Percentiles rank a stretch among this genome's conserved stretches.
These are phyloP conservation scores for Melanerpes aurifrons DNA, from an alignment of 2,113 vertebrate genomes.

Conservation along the genomic window DNA sequence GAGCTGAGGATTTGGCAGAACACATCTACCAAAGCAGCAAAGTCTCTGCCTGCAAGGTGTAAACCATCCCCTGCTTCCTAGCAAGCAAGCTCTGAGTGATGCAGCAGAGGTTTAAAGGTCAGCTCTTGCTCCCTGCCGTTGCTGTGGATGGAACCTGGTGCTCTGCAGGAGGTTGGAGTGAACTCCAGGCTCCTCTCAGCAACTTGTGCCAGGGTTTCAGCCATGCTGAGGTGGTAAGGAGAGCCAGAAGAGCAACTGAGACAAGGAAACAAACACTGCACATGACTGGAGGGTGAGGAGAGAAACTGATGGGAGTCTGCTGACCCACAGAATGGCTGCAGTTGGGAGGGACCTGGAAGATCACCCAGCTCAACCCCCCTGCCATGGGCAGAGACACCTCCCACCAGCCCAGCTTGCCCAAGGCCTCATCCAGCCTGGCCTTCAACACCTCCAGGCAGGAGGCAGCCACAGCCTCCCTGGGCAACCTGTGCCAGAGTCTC, in stretches of 20 bases:
- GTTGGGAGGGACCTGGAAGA: no score
- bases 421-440: no score
- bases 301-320: background rate
- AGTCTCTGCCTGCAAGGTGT: background rate
- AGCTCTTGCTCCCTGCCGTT: background rate
- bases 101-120: background rate
- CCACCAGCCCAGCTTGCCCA: no score
- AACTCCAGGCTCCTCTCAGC: background rate
- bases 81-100: background rate
- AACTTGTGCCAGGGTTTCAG: background rate
- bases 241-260: background rate
- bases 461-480: no score
- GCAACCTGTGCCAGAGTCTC: no score
- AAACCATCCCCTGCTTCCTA: background rate
- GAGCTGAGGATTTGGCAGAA: background rate
- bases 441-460: no score
- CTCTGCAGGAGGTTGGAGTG: background rate
- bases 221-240: background rate
- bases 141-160: fast-evolving
- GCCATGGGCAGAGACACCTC: no score
- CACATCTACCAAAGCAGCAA: background rate
- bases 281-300: background rate
- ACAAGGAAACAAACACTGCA: background rate
- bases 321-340: no score
- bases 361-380: no score